A percentile compares a stretch with the other conserved stretches of the same genome.
phyloP scores from a whole-genome alignment of 2,797 vertebrate species.

The Furcifer pardalis region DNA sequence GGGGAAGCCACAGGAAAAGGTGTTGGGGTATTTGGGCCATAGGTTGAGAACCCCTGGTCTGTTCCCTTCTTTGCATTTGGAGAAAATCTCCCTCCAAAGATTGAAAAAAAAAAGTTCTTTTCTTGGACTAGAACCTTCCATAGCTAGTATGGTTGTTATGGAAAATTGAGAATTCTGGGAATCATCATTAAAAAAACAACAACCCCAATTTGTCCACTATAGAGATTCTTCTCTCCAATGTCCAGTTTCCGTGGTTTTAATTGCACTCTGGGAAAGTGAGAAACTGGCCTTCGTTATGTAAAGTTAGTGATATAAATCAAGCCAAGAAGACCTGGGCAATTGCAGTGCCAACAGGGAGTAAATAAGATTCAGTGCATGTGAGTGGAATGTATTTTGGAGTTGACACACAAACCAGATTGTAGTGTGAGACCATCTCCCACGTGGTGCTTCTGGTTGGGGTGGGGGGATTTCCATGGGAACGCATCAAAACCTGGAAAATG shows the following conservation, averaged over 20 bases:
- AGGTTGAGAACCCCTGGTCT: too few relatives aligned
- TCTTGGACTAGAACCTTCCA: background rate
- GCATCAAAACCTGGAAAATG: too few relatives aligned
- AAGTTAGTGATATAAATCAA: background rate
- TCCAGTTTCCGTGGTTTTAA: background rate
- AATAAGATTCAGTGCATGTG: background rate
- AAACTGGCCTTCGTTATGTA: too few relatives aligned
- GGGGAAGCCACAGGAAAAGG: too few relatives aligned
- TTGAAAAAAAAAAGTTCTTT: background rate
- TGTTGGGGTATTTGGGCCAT: too few relatives aligned
- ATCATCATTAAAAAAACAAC: background rate
- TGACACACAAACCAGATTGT: background rate
- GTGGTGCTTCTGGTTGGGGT: too few relatives aligned
- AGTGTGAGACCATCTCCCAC: background rate
- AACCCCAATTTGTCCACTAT: too few relatives aligned
- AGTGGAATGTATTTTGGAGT: background rate
- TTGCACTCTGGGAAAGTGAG: background rate
- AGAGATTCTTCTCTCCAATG: background rate
- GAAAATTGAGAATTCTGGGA: background rate
- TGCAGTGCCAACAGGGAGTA: background rate
- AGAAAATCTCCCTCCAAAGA: too few relatives aligned
- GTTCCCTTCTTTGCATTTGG: background rate
- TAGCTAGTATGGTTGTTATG: background rate
- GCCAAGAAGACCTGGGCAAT: background rate
- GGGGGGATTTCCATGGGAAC: too few relatives aligned